These are phyloP conservation scores for Illadopsis cleaveri DNA, from an alignment of 2,113 vertebrate genomes.

Conservation along the genomic window DNA sequence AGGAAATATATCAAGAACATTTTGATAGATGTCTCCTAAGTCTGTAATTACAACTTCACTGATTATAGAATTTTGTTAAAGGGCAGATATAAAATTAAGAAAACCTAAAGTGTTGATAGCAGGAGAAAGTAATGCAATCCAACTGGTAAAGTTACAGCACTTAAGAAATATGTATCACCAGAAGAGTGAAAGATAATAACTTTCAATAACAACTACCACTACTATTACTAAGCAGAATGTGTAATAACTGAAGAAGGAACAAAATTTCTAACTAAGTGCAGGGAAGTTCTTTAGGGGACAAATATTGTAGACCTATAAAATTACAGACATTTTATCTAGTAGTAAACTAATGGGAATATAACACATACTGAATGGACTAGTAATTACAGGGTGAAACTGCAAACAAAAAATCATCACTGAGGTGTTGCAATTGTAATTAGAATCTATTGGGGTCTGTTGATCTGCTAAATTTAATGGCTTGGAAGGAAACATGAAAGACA, in stretches of 20 bases:
- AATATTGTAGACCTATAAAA: background rate
- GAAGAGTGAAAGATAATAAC: background rate
- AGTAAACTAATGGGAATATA: background rate
- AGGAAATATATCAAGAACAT: background rate
- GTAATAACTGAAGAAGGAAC: background rate
- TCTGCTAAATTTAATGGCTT: background rate
- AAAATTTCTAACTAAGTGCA: background rate
- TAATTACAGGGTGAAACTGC: background rate
- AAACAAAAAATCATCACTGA: background rate
- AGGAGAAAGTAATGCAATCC: background rate
- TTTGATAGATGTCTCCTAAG: background rate
- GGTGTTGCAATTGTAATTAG: background rate
- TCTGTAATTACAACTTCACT: background rate
- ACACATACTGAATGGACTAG: background rate
- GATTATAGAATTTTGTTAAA: background rate
- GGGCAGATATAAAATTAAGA: background rate
- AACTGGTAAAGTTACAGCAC: background rate
- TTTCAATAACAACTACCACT: background rate
- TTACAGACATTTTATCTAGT: background rate
- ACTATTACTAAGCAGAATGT: background rate
- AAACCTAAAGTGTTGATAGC: background rate
- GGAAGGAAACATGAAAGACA: background rate
- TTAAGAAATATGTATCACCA: background rate
- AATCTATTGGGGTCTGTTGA: background rate
- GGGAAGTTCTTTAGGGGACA: background rate